A percentile compares a stretch with the other conserved stretches of the same genome.
These are phyloP conservation scores for Pangasius krempfi DNA, from an alignment of 2,797 vertebrate species.

Conservation along the genomic window DNA sequence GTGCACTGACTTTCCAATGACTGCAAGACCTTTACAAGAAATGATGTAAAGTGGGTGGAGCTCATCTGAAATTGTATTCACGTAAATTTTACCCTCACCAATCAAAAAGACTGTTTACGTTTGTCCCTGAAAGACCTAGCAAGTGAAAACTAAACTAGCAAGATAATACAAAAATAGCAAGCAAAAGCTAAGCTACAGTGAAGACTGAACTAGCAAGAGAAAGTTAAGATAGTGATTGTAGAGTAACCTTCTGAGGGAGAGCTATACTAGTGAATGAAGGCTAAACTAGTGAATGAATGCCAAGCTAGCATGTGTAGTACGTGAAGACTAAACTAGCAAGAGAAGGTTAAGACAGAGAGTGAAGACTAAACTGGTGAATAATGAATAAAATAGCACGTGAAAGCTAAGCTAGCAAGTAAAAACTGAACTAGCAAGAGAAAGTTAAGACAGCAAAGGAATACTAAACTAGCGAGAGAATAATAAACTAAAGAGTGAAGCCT, in stretches of 20 bases:
- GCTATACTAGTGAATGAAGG: not conserved
- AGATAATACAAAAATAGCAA: not conserved
- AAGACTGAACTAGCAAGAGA: not conserved
- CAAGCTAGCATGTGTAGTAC: not conserved
- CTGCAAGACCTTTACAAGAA: too few relatives aligned
- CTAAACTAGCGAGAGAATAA: not conserved
- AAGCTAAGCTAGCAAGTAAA: not conserved
- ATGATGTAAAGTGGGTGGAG: not conserved
- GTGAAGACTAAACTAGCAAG: not conserved
- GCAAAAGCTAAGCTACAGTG: not conserved
- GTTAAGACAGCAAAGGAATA: not conserved
- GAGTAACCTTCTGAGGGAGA: not conserved
- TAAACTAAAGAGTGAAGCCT: not conserved
- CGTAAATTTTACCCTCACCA: not conserved
- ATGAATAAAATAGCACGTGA: not conserved
- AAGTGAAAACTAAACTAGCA: not conserved
- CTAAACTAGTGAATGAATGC: not conserved
- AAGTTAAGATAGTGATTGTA: not conserved
- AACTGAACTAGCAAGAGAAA: not conserved
- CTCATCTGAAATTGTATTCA: not conserved
- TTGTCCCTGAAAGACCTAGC: not conserved
- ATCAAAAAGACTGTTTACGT: not conserved
- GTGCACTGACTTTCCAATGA: not conserved
- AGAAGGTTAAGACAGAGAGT: not conserved
- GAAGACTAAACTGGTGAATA: not conserved